Conservation (phyloP, 2,113 vertebrate genomes). For the Prochilodus magdalenae region DNA sequence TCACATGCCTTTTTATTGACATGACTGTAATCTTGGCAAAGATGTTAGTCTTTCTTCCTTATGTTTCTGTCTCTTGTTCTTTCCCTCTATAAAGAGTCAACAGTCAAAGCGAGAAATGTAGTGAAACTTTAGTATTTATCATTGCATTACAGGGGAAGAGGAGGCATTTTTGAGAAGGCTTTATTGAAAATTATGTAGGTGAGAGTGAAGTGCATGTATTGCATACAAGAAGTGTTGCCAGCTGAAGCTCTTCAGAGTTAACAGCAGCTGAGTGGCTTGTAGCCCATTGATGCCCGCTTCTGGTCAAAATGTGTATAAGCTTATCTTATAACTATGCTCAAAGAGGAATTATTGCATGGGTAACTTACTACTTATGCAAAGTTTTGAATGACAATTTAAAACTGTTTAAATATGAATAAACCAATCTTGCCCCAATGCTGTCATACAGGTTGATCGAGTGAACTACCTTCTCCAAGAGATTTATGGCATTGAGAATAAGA, state of each 20-base stretch:
- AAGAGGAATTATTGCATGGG: neutral
- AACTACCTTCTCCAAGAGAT: conserved; percentile 99
- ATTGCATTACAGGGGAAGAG: neutral
- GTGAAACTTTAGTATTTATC: neutral
- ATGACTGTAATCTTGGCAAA: neutral
- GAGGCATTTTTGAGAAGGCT: neutral
- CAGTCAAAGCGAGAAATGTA: neutral
- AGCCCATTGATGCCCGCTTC: neutral
- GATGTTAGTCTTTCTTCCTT: neutral
- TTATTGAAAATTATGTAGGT: neutral
- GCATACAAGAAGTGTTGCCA: neutral
- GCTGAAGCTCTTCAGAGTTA: neutral
- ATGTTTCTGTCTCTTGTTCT: neutral
- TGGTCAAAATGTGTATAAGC: conserved; percentile 3
- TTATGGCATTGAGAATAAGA: conserved; percentile 98
- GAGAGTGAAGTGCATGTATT: neutral
- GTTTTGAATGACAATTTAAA: neutral
- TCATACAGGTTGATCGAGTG: conserved; percentile 91
- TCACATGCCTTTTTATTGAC: neutral
- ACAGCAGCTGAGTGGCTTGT: neutral
- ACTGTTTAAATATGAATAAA: neutral
- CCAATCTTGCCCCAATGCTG: neutral
- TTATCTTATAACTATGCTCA: neutral
- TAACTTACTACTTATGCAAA: neutral
- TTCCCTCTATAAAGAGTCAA: neutral